Evolutionary conservation across 2,113 vertebrate species (phyloP).

Genomic region (Leiothrix lutea): DNA sequence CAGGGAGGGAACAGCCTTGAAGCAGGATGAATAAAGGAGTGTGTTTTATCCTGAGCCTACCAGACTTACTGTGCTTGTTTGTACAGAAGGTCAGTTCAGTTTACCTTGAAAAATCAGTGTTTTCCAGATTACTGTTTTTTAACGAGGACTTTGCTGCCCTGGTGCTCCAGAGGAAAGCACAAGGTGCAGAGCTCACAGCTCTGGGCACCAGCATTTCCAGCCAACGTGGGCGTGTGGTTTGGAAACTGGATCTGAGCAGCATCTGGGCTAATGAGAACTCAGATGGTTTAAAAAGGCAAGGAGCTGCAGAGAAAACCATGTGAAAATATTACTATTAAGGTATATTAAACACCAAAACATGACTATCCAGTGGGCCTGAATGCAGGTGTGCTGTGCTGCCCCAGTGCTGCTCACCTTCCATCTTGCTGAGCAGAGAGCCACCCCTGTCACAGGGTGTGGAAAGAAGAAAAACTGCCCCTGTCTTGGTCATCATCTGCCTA

Average conservation of each 20-base stretch:
- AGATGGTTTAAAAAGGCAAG: not conserved
- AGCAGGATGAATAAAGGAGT: not conserved
- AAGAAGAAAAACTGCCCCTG: not conserved
- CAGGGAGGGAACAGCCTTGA: not conserved
- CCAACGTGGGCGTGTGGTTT: fast-evolving
- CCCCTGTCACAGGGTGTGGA: fast-evolving
- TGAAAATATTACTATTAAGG: not conserved
- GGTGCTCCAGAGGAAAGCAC: not conserved
- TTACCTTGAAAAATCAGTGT: not conserved
- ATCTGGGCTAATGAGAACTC: not conserved
- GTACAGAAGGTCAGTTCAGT: not conserved
- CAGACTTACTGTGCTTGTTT: not conserved
- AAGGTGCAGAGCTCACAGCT: not conserved
- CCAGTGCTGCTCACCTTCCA: not conserved
- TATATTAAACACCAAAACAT: not conserved
- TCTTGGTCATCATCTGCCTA: not conserved
- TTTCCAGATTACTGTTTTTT: not conserved
- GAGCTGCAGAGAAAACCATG: not conserved
- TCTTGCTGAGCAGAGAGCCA: not conserved
- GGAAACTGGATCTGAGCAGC: not conserved
- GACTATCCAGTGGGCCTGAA: not conserved
- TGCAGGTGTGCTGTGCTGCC: not conserved
- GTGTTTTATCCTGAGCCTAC: not conserved
- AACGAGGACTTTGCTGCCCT: not conserved
- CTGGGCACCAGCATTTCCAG: not conserved